phyloP scores from a whole-genome alignment of 2,797 vertebrate genomes.

The Smutsia gigantea region DNA sequence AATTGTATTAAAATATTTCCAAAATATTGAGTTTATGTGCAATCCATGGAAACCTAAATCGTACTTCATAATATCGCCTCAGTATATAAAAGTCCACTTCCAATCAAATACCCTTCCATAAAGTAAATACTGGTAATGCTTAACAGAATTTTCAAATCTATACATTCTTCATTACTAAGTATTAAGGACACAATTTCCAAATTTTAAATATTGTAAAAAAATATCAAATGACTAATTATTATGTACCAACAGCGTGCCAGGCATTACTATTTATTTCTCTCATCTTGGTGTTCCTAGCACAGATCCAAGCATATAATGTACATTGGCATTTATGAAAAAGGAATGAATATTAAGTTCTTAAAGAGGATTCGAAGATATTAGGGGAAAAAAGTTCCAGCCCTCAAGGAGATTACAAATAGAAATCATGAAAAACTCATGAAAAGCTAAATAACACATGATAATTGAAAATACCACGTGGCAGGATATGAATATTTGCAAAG shows the following conservation, averaged over 20 bases:
- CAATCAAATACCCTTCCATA: not conserved
- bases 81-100: not conserved
- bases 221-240: not conserved
- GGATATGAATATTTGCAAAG: constrained; percentile 28
- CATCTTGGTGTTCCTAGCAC: not conserved
- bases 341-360: not conserved
- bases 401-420: not conserved
- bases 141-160: constrained; percentile 8
- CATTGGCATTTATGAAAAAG: not conserved
- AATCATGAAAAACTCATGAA: not conserved
- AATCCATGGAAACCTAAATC: not conserved
- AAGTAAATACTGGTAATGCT: not conserved
- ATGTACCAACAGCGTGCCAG: not conserved
- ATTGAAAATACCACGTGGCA: constrained; percentile 40
- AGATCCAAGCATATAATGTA: not conserved
- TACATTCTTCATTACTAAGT: constrained; percentile 42
- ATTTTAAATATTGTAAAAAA: not conserved
- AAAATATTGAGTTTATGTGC: constrained; percentile 3
- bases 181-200: constrained; percentile 27
- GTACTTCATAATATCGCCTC: not conserved
- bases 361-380: not conserved
- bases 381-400: not conserved
- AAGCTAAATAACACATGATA: constrained; percentile 26
- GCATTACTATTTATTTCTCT: not conserved
- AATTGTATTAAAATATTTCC: not conserved